Evolutionary conservation across 1,140 invertebrate species (phyloP).

Genomic region (Brachionus angularis): DNA sequence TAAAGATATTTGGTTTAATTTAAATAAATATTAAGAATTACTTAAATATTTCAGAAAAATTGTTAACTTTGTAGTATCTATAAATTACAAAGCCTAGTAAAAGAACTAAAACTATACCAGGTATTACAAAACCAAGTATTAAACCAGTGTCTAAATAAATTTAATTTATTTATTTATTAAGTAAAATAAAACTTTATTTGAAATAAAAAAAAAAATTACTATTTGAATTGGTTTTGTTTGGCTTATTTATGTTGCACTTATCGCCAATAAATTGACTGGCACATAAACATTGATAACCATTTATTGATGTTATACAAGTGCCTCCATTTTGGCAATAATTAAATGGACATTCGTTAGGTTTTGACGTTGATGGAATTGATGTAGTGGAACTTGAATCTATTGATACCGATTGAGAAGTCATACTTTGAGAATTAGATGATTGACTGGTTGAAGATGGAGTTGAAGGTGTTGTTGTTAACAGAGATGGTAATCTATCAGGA

Average conservation of each 20-base stretch:
- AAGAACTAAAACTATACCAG: not conserved
- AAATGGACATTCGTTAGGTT: not conserved
- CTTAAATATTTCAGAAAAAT: slow-evolving; percentile 12
- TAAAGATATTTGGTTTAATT: not conserved
- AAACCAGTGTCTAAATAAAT: not conserved
- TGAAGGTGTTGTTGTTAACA: not conserved
- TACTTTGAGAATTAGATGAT: no score
- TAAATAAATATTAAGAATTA: not conserved
- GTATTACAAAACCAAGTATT: slow-evolving; percentile 27
- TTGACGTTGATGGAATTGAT: not conserved
- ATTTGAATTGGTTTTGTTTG: no score
- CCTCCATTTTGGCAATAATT: not conserved
- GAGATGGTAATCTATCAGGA: not conserved
- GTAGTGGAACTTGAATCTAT: not conserved
- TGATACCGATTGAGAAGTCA: no score
- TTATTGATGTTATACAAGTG: not conserved
- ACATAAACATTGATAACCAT: not conserved
- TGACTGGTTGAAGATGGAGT: not conserved
- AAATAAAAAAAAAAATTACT: no score
- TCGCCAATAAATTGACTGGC: no score
- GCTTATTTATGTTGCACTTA: no score
- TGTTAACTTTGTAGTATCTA: slow-evolving; percentile 14
- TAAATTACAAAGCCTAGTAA: slow-evolving; percentile 16
- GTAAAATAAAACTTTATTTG: no score
- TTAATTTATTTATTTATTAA: no score